These are phyloP conservation scores for Gobionotothen gibberifrons DNA, from an alignment of 2,797 vertebrate genomes.

Conservation along the genomic window DNA sequence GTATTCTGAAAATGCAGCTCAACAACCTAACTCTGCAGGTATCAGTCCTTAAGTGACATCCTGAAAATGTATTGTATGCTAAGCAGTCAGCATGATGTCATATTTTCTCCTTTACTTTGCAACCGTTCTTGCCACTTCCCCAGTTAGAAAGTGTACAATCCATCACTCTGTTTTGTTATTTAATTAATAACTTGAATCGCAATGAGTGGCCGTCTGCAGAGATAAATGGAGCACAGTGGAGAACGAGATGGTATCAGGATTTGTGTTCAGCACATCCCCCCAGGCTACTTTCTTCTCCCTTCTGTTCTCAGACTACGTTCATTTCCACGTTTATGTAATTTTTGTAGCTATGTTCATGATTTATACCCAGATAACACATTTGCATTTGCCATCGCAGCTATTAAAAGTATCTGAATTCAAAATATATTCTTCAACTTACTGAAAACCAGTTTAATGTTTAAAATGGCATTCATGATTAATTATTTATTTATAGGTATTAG, in stretches of 20 bases:
- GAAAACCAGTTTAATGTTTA: not conserved
- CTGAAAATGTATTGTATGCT: conserved; percentile 39
- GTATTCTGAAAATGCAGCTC: conserved; percentile 47
- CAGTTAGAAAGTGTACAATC: conserved; percentile 16
- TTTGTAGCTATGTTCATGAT: not conserved
- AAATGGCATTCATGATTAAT: not conserved
- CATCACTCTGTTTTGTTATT: conserved; percentile 27
- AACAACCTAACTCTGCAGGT: conserved; percentile 17
- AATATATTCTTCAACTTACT: not conserved
- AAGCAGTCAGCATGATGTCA: conserved; percentile 34
- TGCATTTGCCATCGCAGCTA: not conserved
- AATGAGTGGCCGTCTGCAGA: not conserved
- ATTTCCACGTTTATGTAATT: conserved; percentile 12
- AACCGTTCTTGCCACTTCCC: not conserved
- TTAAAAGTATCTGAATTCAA: not conserved
- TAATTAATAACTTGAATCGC: conserved; percentile 15
- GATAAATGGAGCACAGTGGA: conserved; percentile 18
- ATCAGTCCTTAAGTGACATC: conserved; percentile 16
- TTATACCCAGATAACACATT: not conserved
- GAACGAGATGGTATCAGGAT: conserved; percentile 20
- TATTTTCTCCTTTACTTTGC: not conserved
- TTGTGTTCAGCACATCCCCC: conserved; percentile 29
- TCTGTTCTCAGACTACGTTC: conserved; percentile 14
- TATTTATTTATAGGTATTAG: not conserved
- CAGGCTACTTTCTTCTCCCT: conserved; percentile 8